Conservation (phyloP, 2,888 invertebrate genomes). For the Lobophora halterata region DNA sequence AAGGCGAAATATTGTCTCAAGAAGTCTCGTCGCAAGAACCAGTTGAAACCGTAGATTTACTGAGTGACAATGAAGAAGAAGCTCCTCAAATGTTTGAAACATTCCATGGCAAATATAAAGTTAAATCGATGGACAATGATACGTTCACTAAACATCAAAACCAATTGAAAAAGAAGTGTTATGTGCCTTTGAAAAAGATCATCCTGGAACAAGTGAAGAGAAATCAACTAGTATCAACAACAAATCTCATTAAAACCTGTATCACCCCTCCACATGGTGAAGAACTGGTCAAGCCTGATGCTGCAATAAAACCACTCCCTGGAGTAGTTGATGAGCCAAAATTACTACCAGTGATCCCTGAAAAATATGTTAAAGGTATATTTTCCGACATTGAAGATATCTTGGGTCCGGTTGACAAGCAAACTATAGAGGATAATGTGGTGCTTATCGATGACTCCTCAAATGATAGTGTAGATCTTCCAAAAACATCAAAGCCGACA, state of each 20-base stretch:
- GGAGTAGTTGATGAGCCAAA: not conserved
- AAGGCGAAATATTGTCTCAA: constrained; percentile 36
- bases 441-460: constrained; percentile 56
- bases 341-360: constrained; percentile 7
- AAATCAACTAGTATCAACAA: no score
- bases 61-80: constrained; percentile 67
- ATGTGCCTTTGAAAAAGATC: constrained; percentile 42
- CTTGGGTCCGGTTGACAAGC: constrained; percentile 5
- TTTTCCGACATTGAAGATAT: constrained; percentile 16
- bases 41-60: constrained; percentile 59
- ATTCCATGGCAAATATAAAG: constrained; percentile 54
- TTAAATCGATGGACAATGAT: constrained; percentile 35
- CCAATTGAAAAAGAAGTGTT: constrained; percentile 50
- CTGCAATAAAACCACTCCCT: no score
- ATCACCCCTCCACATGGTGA: no score
- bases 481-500: constrained; percentile 12
- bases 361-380: constrained; percentile 12
- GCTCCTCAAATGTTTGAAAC: constrained; percentile 41
- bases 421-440: constrained; percentile 25
- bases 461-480: constrained; percentile 37
- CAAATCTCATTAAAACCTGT: no score
- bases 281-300: no score
- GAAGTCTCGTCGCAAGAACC: constrained; percentile 31
- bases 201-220: constrained; percentile 21
- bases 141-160: constrained; percentile 49